phyloP scores from a whole-genome alignment of 2,113 vertebrate genomes.

The human region GRCh38 chr1:37425501-37426000 shows the following conservation, averaged over 20 bases:
- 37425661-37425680: neutral
- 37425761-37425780: too few relatives aligned
- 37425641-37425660: neutral
- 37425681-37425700: too few relatives aligned
- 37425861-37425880: too few relatives aligned
- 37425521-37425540: neutral
- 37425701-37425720: too few relatives aligned
- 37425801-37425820: too few relatives aligned
- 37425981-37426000: neutral
- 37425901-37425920: neutral
- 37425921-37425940: neutral
- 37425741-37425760: too few relatives aligned
- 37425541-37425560: neutral
- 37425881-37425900: neutral
- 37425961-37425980: neutral
- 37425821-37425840: too few relatives aligned
- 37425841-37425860: too few relatives aligned
- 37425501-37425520: neutral
- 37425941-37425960: neutral
- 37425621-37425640: neutral
- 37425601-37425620: neutral
- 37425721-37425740: too few relatives aligned
- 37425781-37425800: too few relatives aligned
- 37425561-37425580: slow-evolving; percentile 18
- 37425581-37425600: neutral